These are phyloP conservation scores for Molorchus minor DNA, from an alignment of 2,888 invertebrate genomes.

Conservation along the genomic window DNA sequence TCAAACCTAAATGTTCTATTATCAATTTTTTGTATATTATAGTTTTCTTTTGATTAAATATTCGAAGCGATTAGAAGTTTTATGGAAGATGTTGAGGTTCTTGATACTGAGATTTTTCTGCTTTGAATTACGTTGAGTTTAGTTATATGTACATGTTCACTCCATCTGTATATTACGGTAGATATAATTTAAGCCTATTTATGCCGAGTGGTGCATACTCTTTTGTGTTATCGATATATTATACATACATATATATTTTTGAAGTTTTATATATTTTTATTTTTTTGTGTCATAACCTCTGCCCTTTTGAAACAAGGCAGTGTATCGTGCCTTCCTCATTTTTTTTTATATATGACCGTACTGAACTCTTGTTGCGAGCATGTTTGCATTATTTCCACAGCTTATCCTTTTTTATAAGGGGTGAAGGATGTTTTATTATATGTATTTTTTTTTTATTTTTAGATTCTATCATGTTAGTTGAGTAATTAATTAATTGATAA, in stretches of 20 bases:
- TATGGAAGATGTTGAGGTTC: too few species aligned
- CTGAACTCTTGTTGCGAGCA: slow-evolving; percentile 48
- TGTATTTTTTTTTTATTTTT: slow-evolving; percentile 40
- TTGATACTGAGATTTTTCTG: too few species aligned
- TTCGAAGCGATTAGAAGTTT: too few species aligned
- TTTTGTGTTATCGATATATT: slow-evolving; percentile 38
- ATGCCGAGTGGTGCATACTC: slow-evolving; percentile 40
- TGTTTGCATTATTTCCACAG: slow-evolving; percentile 33
- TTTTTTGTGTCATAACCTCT: slow-evolving; percentile 59
- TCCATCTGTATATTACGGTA: slow-evolving; percentile 45
- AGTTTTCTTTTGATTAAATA: too few species aligned
- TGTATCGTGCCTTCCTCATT: slow-evolving; percentile 60
- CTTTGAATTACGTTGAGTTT: too few species aligned
- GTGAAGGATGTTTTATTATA: slow-evolving; percentile 45
- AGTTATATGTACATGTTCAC: slow-evolving; percentile 43
- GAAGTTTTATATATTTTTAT: slow-evolving; percentile 48
- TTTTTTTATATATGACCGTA: slow-evolving; percentile 57
- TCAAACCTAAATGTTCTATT: too few species aligned
- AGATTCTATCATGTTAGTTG: slow-evolving; percentile 33
- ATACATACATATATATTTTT: slow-evolving; percentile 46
- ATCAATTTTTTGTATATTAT: too few species aligned
- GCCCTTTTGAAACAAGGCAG: slow-evolving; percentile 57
- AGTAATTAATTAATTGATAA: slow-evolving; percentile 25
- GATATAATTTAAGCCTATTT: slow-evolving; percentile 38
- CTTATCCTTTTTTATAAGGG: slow-evolving; percentile 41